A percentile compares a stretch with the other conserved stretches of the same genome.
phyloP scores from a whole-genome alignment of 2,113 vertebrate species.

The Apus apus region DNA sequence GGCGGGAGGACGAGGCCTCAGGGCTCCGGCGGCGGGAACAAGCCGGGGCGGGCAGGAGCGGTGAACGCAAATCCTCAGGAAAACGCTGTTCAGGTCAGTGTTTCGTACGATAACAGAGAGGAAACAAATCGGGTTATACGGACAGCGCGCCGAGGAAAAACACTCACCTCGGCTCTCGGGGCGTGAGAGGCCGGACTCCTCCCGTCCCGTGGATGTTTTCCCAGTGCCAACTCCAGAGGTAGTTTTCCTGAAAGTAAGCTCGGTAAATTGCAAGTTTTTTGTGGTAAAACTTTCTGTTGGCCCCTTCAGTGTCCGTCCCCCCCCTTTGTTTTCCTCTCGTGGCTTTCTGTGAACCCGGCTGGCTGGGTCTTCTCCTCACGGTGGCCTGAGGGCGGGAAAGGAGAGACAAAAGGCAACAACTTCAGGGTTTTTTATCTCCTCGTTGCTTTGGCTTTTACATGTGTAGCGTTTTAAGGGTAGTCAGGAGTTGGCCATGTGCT shows the following conservation, averaged over 20 bases:
- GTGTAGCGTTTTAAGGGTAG: background rate
- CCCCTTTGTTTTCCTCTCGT: background rate
- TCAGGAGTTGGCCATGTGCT: background rate
- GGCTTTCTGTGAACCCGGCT: accelerated
- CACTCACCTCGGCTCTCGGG: background rate
- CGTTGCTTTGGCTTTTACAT: accelerated
- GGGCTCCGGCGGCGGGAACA: accelerated
- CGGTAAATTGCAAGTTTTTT: background rate
- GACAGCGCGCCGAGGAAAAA: accelerated
- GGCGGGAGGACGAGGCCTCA: background rate
- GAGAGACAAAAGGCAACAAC: accelerated
- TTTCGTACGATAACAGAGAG: background rate
- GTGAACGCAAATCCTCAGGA: background rate
- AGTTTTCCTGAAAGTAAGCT: background rate
- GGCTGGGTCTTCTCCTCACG: accelerated
- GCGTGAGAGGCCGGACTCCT: too few species aligned
- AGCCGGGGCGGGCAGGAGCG: accelerated
- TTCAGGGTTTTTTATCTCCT: background rate
- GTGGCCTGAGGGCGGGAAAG: accelerated
- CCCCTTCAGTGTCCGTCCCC: too few species aligned
- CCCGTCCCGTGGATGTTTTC: accelerated
- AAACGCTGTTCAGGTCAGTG: accelerated
- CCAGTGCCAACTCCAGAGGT: background rate
- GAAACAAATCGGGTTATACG: accelerated
- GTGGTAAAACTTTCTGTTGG: background rate